Conservation (phyloP, 2,797 vertebrate genomes). For the Mormyrus hasselquistii region DNA sequence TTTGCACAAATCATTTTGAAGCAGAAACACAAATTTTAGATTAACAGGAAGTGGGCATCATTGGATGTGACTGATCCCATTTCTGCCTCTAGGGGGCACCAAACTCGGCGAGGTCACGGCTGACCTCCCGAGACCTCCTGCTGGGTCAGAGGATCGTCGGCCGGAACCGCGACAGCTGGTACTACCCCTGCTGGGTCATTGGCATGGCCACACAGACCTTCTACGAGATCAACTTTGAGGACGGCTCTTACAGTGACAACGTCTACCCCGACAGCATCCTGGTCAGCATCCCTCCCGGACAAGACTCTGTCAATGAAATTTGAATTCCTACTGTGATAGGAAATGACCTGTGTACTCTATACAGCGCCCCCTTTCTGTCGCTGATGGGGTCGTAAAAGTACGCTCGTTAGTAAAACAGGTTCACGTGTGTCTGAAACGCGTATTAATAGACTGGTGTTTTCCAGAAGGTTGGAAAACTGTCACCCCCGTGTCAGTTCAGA, state of each 20-base stretch:
- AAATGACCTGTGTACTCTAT: not conserved
- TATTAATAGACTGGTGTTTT: not conserved
- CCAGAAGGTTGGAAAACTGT: not conserved
- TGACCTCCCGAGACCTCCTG: constrained; percentile 56
- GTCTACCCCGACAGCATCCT: constrained; percentile 89
- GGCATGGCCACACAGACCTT: constrained; percentile 84
- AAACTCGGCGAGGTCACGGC: not conserved
- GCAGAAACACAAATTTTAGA: not conserved
- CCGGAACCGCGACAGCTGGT: constrained; percentile 88
- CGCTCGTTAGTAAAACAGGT: not conserved
- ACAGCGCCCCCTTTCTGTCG: not conserved
- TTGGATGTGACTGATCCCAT: not conserved
- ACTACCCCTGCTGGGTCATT: constrained; percentile 88
- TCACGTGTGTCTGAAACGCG: not conserved
- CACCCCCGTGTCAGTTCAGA: not conserved
- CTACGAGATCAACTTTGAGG: constrained; percentile 96
- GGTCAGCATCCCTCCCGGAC: constrained; percentile 46
- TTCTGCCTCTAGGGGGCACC: not conserved
- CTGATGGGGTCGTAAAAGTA: not conserved
- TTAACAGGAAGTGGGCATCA: not conserved
- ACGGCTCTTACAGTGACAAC: constrained; percentile 94
- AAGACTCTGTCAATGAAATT: not conserved
- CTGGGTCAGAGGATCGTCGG: constrained; percentile 89
- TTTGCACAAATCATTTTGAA: not conserved
- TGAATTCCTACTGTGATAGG: not conserved